These are phyloP conservation scores for Trachemys scripta DNA, from an alignment of 2,113 vertebrate genomes.

Conservation along the genomic window DNA sequence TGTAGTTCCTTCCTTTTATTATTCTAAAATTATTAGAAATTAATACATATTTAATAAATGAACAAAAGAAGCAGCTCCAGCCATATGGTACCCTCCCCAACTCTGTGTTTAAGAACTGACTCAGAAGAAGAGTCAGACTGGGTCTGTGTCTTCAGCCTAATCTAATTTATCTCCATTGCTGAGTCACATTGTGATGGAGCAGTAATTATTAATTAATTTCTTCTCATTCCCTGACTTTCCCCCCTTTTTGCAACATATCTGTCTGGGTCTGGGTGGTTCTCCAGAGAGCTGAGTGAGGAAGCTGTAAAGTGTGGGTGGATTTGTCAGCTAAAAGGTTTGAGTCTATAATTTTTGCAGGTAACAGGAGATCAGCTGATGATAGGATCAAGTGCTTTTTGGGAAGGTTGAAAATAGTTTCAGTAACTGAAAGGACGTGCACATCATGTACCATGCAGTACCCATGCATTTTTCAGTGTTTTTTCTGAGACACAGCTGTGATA, in stretches of 20 bases:
- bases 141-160: fast-evolving
- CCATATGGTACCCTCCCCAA: background rate
- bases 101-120: background rate
- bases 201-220: background rate
- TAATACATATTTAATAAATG: background rate
- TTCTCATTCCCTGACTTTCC: background rate
- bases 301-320: background rate
- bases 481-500: background rate
- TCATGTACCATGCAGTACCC: background rate
- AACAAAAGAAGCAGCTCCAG: background rate
- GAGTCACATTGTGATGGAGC: background rate
- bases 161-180: fast-evolving
- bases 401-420: background rate
- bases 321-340: background rate
- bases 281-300: background rate
- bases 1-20: background rate
- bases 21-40: background rate
- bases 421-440: background rate
- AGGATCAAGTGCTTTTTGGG: background rate
- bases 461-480: background rate
- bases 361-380: fast-evolving
- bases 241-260: fast-evolving
- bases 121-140: background rate
- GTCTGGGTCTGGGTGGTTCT: background rate
- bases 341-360: background rate